phyloP scores from a whole-genome alignment of 2,797 vertebrate genomes.

The Alfaro cultratus region DNA sequence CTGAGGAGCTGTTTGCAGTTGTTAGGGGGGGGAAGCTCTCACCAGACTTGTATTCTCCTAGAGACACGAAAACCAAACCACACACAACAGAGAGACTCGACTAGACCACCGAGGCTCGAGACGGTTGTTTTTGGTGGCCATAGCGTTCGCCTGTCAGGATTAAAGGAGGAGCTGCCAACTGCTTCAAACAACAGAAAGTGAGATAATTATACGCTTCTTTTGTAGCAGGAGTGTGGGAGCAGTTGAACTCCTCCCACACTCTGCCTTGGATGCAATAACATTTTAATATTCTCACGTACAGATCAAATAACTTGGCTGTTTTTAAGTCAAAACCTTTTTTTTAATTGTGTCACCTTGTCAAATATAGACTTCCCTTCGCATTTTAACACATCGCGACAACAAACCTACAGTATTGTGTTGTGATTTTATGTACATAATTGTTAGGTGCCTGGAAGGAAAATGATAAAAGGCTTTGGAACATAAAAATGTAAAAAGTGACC shows the following conservation, averaged over 20 bases:
- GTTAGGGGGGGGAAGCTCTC: conserved; percentile 49
- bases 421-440: not conserved
- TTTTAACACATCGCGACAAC: not conserved
- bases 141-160: conserved; percentile 36
- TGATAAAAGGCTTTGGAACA: too few relatives aligned
- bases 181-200: conserved; percentile 18
- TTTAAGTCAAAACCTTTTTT: not conserved
- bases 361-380: not conserved
- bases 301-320: not conserved
- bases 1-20: conserved; percentile 48
- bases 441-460: not conserved
- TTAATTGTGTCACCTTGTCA: conserved; percentile 5
- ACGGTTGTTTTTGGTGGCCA: conserved; percentile 30
- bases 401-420: not conserved
- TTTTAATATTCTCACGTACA: not conserved
- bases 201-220: not conserved
- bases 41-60: conserved; percentile 55
- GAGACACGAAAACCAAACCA: conserved; percentile 41
- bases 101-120: conserved; percentile 25
- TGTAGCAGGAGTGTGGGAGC: not conserved
- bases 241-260: not conserved
- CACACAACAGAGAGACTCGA: not conserved
- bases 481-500: not conserved
- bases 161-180: conserved; percentile 21
- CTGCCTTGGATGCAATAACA: not conserved